These are phyloP conservation scores for Phenganax stokvisi DNA, from an alignment of 92 coral and sea anemone species.

Conservation along the genomic window DNA sequence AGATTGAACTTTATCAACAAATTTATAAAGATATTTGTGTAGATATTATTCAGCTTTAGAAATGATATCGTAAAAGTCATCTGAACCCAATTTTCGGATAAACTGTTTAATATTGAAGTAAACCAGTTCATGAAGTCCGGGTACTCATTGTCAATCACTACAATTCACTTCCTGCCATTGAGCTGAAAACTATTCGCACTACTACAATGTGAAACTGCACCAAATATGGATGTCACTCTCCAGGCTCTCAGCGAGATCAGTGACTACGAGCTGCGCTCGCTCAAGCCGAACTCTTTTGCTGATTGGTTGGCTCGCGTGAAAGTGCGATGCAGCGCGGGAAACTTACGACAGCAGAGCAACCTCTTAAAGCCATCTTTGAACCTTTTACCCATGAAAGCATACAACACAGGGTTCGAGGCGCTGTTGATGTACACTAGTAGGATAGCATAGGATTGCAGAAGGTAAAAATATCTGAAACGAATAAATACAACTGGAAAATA, in stretches of 20 bases:
- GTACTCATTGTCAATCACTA: too few relatives aligned
- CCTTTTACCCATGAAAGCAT: slow-evolving; percentile 90
- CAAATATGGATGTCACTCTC: background rate
- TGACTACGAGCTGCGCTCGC: slow-evolving; percentile 8
- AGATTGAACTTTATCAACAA: too few relatives aligned
- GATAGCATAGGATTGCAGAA: slow-evolving; percentile 66
- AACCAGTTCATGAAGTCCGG: too few relatives aligned
- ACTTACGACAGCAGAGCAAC: slow-evolving; percentile 29
- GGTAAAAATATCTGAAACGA: slow-evolving; percentile 37
- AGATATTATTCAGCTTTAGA: too few relatives aligned
- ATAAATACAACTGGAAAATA: background rate
- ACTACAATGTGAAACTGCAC: too few relatives aligned
- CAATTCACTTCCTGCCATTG: too few relatives aligned
- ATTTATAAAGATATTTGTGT: too few relatives aligned
- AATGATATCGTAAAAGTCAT: too few relatives aligned
- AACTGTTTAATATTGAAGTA: too few relatives aligned
- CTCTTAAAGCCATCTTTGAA: slow-evolving; percentile 75
- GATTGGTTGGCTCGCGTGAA: slow-evolving; percentile 9
- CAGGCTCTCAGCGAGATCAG: background rate
- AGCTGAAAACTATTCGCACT: too few relatives aligned
- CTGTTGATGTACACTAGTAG: slow-evolving; percentile 81
- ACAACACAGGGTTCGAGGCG: slow-evolving; percentile 84
- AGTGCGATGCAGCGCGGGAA: slow-evolving; percentile 8
- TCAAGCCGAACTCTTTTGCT: background rate
- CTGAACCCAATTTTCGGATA: too few relatives aligned